Base-by-base conservation (phyloP, 2,797 vertebrate species). In the Phoebastria nigripes region DNA sequence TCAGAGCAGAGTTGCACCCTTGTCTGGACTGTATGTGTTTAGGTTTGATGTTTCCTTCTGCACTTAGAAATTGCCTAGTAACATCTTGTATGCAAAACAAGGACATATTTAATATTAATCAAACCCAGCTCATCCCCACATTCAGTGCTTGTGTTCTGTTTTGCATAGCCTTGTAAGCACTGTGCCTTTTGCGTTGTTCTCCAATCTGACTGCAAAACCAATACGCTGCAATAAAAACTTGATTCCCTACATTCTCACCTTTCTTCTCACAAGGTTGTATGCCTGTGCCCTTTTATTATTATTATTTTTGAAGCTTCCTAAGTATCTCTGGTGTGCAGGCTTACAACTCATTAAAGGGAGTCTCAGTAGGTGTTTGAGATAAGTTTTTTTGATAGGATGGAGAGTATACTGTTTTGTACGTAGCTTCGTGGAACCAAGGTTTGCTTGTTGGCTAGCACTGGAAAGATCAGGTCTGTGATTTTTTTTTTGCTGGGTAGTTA, bases 81-180 rank as follows among this genome's bases (percentile, higher is more conserved):
- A 56, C n/a, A 8, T 58, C 70, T 59, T 29, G 25, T 39, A 7
- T 44, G 8, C 8, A 1, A 74, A 42, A 63, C 51, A 44, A 37
- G 65, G 39, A 22, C 14, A 1, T 51, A 74, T 28, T 90, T 69
- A 61, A 56, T 90, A 76, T 76, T 84, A 63, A 84, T 76, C 4
- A 4, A 39, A 14, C 10, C 24, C 41, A 67, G 37, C 33, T 92
- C 0, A 0, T 85, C 41, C 26, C 29, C 11, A 2, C 6, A 6
- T 62, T 52, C 46, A 61, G 18, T 67, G 42, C 29, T 70, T 13
- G 11, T 55, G 44, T 76, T 73, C 51, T 66, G 62, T 39, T 71
- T 47, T 59, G 56, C 12, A 0, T 9, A 39, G 61, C 25, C 25
- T 16, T 24, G 16, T 31, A 37, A 79, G 46, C 8, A 1, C 37